Base-by-base conservation (phyloP, 1,140 invertebrate species). In the Rhagoletis pomonella region DNA sequence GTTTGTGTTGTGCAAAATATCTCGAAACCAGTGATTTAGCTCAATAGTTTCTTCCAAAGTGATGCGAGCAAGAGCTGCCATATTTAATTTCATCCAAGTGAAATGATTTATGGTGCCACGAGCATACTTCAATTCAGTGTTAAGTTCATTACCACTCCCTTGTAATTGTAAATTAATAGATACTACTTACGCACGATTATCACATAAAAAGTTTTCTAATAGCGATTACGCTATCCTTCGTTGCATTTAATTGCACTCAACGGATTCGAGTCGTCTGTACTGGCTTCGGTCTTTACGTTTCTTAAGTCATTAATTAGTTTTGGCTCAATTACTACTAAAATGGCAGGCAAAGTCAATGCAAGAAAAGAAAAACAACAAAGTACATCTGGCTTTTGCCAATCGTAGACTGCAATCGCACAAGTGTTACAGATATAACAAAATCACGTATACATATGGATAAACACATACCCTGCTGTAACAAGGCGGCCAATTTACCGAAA, bases 281-380 rank as follows among this genome's bases (percentile, higher is more conserved):
- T 44, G 67, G 10, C 44, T 44, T 73, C 44, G 42, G 67, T 14
- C 39, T 73, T 44, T 42, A 4, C 67, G 17, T n/a, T 73, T 42
- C 67, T 14, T 44, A 44, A 73, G 67, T 73, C 67, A 44, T 44
- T 47, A 73, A 73, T 73, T 73, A 73, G 67, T 73, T 73, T 73
- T 47, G 10, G 67, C 67, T 47, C 42, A 73, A 73, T 42, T 67
- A 67, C 29, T 10, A 67, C 29, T 29, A 29, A 29, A 67, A 29
- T 29, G 29, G 50, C 14, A 17, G 67, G 12, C 4, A 6, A 47
- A 73, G 39, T 73, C 67, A 5, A 0, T 73, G 42, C 67, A 42
- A 17, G 29, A 44, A 47, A 4, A 44, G 17, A 47, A 0, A 73
- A 44, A 47, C 2, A 73, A 17, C 0, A n/a, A 73, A 4, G 14